Base-by-base conservation (phyloP, 2,888 invertebrate genomes). In the Coelinius sp. region DNA sequence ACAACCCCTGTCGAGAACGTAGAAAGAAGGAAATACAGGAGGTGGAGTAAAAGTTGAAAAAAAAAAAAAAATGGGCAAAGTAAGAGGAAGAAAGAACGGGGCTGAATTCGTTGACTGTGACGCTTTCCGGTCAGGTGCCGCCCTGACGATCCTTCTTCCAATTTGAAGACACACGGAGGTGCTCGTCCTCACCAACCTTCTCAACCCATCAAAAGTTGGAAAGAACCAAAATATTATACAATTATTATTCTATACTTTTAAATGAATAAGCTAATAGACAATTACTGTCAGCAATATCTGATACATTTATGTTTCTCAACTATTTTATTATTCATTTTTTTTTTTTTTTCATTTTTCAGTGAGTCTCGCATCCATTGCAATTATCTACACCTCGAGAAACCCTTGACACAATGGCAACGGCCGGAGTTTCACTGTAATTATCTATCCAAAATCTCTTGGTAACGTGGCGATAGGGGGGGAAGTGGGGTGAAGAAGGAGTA, bases 111-210 rank as follows among this genome's bases (percentile, higher is more conserved):
- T 78, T 79, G 83, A 85, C 86, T 86, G 85, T 85, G 84, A 86
- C 86, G 86, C 83, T 84, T 85, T 86, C 86, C 86, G 85, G 85
- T 85, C 85, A 85, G 86, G 85, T 86, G 86, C 84, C 82, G 82
- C 83, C 85, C 83, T 81, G 81, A 79, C 81, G 80, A 81, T 85
- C 77, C 80, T 79, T 82, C 83, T 79, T 76, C 80, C 79, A 72
- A 74, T 75, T 77, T 77, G 70, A 69, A 73, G 70, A 73, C 68
- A 73, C 68, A 70, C 69, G 38, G 49, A 41, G 31, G 20, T 49
- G 31, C 70, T 65, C 35, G 68, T 66, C 63, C 56, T 73, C 68
- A 67, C 52, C 71, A 73, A 73, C 70, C 64, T 68, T 75, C 59
- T 69, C 75, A 69, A 59, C 70, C 72, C 74, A 71, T 73, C 73